Conservation (phyloP, 2,888 invertebrate species). For the Pandemis corylana region DNA sequence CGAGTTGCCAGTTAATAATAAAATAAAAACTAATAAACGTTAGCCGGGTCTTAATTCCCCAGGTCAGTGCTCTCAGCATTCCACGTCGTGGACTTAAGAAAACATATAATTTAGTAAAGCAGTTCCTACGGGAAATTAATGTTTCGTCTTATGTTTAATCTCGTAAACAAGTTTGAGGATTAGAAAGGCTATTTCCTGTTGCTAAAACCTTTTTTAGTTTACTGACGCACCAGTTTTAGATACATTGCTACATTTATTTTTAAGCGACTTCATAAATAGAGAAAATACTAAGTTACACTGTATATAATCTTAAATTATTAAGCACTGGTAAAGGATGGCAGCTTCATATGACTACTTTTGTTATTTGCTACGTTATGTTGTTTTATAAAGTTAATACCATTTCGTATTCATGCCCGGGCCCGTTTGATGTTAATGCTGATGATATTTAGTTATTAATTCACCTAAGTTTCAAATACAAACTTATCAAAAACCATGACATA, state of each 20-base stretch:
- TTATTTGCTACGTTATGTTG: background rate
- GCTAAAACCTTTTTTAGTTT: no score
- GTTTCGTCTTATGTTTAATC: background rate
- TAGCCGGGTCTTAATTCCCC: background rate
- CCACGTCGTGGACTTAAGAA: background rate
- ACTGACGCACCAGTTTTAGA: no score
- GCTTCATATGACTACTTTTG: background rate
- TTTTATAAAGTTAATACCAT: background rate
- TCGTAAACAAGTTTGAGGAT: background rate
- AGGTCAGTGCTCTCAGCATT: background rate
- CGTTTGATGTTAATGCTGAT: no score
- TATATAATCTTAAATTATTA: no score
- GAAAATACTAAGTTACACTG: no score
- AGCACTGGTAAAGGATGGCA: no score
- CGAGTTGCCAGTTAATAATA: background rate
- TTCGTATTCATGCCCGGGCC: background rate
- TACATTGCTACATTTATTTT: no score
- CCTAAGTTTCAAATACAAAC: no score
- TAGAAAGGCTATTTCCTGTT: background rate
- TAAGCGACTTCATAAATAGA: no score
- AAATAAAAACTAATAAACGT: background rate
- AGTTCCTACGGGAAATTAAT: background rate
- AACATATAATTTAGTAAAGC: background rate
- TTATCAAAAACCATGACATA: no score
- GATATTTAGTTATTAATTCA: no score